Base-by-base conservation (phyloP, 2,113 vertebrate genomes). In the Dicaeum eximium region DNA sequence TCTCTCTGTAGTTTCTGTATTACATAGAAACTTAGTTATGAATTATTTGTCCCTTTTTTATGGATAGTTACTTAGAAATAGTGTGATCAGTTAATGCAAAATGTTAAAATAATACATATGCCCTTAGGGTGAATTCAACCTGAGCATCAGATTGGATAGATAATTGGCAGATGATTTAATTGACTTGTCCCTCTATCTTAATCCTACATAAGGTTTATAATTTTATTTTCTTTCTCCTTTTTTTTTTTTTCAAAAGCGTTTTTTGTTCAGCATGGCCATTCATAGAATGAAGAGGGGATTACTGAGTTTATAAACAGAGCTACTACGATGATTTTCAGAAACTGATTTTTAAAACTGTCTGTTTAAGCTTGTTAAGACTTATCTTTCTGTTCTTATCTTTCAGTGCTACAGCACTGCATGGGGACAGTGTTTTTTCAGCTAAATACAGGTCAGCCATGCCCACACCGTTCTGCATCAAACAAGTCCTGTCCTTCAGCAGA, bases 171-270 rank as follows among this genome's bases (percentile, higher is more conserved):
- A 30, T 27, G 45, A 51, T 78, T 73, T 67, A 91, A 79, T 79
- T 65, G 42, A 70, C 37, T 2, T 1, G 12, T 69, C 83, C 7
- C 9, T 91, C 58, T 31, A 3, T 42, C 45, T 77, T 50, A 38
- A 75, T 80, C 15, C 50, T 35, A 30, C 25, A 45, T 1, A 2
- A 80, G 10, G 10, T 65, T 64, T 72, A 37, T 45, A 37, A 53
- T 28, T 16, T 50, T 45, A 2, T 15, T 13, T 40, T 42, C 15
- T 38, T 14, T n/a, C 4, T 37, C 18, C 35, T 6, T 14, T 13
- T 19, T 37, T 40, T 24, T 23, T 40, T 8, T 38, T 5, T 3
- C 0, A 30, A 31, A 12, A 60, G 25, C 1, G 1, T 28, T 1
- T 51, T 90, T 93, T 69, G 25, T 80, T 83, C 28, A 70, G 9